phyloP scores from a whole-genome alignment of 2,113 vertebrate genomes.

The Etheostoma spectabile region DNA sequence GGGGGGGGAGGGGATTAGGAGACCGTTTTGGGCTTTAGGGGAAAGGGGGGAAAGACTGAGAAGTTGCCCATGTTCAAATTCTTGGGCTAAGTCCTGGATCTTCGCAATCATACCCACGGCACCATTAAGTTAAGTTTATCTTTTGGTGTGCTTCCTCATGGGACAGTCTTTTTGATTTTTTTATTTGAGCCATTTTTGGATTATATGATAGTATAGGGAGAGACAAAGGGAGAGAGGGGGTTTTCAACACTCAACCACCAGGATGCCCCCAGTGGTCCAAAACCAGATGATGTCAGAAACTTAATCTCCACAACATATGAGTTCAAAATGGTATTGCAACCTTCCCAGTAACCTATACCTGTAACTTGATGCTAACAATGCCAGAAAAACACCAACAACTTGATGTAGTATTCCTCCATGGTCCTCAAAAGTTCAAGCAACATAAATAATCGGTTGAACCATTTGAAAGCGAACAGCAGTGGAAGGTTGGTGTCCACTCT shows the following conservation, averaged over 20 bases:
- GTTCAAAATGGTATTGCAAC: not conserved
- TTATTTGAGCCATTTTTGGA: too few relatives aligned
- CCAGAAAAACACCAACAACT: not conserved
- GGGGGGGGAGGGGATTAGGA: too few relatives aligned
- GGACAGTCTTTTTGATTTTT: too few relatives aligned
- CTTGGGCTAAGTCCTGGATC: too few relatives aligned
- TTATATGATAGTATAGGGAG: too few relatives aligned
- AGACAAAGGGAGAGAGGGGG: too few relatives aligned
- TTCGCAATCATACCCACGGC: too few relatives aligned
- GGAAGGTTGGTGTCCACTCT: slow-evolving; percentile 18
- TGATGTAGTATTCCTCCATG: not conserved
- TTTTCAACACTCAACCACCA: not conserved
- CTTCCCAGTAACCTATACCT: not conserved
- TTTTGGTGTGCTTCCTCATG: too few relatives aligned
- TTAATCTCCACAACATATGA: not conserved
- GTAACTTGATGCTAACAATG: not conserved
- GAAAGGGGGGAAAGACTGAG: too few relatives aligned
- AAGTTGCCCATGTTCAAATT: too few relatives aligned
- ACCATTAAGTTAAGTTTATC: too few relatives aligned
- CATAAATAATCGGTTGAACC: slow-evolving; percentile 56
- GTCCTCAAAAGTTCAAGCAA: slow-evolving; percentile 20
- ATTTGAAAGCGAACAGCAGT: slow-evolving; percentile 39
- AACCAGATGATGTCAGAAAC: not conserved
- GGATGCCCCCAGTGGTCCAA: not conserved
- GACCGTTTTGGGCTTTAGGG: too few relatives aligned